phyloP scores from a whole-genome alignment of 1,140 invertebrate genomes.

The Drosophila prosaltans region DNA sequence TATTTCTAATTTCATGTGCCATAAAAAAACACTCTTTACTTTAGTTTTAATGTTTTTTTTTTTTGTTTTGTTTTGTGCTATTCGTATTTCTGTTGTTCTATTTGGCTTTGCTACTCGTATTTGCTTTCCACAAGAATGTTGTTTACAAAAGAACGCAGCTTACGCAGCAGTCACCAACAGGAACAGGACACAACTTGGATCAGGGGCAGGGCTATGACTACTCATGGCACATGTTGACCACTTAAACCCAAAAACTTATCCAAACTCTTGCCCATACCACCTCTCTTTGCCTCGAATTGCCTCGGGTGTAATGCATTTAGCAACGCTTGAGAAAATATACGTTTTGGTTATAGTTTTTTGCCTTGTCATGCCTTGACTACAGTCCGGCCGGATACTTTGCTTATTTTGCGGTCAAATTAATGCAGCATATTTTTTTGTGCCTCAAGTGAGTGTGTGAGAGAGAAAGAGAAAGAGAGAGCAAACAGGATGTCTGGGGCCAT shows the following conservation, averaged over 20 bases:
- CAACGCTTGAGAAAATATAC: conserved; percentile 47
- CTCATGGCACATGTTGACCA: conserved; percentile 45
- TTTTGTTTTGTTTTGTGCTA: neutral
- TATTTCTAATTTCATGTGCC: conserved; percentile 7
- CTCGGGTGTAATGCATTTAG: conserved; percentile 66
- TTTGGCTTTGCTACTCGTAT: conserved; percentile 33
- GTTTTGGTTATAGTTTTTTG: conserved; percentile 16
- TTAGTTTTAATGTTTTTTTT: neutral
- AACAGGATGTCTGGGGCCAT: conserved; percentile 61
- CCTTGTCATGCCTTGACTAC: conserved; percentile 23
- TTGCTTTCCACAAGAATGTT: conserved; percentile 51
- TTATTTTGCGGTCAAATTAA: conserved; percentile 70
- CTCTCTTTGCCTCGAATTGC: neutral
- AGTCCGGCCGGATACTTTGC: conserved; percentile 39
- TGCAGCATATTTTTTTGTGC: conserved; percentile 47
- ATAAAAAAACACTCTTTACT: neutral
- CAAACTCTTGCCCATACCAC: neutral
- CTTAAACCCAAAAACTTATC: conserved; percentile 17
- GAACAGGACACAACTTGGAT: neutral
- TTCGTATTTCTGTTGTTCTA: conserved; percentile 31
- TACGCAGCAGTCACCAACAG: conserved; percentile 40
- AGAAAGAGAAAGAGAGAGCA: neutral
- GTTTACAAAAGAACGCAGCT: conserved; percentile 60
- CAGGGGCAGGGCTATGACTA: conserved; percentile 32
- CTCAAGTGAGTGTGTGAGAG: neutral